A percentile compares a stretch with the other conserved stretches of the same genome.
Evolutionary conservation across 2,797 vertebrate species (phyloP).

Genomic region (Hylomyscus alleni): DNA sequence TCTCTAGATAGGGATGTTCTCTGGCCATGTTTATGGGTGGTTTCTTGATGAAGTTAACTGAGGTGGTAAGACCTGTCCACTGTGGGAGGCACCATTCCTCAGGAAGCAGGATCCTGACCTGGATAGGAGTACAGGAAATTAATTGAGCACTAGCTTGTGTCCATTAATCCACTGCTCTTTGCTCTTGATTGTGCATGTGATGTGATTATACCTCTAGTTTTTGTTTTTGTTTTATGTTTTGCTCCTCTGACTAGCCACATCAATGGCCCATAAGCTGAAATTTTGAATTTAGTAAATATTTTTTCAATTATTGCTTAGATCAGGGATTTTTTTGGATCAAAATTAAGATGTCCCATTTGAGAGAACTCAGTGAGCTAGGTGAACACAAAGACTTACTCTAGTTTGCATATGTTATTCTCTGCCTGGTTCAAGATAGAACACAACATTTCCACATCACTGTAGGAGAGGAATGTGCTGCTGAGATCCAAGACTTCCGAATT

Average conservation of each 20-base stretch:
- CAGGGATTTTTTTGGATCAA: not conserved
- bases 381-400: not conserved
- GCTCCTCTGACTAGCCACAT: not conserved
- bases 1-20: not conserved
- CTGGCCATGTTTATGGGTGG: not conserved
- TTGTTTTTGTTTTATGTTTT: no score
- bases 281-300: not conserved
- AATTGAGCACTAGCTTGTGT: not conserved
- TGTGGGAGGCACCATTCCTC: no score
- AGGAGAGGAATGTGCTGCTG: fast-evolving
- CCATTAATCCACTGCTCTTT: no score
- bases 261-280: not conserved
- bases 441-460: fast-evolving
- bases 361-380: fast-evolving
- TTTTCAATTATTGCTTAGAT: not conserved
- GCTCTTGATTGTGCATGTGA: not conserved
- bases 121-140: fast-evolving
- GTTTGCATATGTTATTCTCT: not conserved
- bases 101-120: not conserved
- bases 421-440: not conserved
- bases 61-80: not conserved
- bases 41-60: not conserved
- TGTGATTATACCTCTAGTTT: not conserved
- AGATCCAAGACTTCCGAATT: not conserved
- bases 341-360: no score